Evolutionary conservation across 2,797 vertebrate genomes (phyloP), one percentile per base, ranked within the genome.

Genomic region (Knipowitschia caucasica): DNA sequence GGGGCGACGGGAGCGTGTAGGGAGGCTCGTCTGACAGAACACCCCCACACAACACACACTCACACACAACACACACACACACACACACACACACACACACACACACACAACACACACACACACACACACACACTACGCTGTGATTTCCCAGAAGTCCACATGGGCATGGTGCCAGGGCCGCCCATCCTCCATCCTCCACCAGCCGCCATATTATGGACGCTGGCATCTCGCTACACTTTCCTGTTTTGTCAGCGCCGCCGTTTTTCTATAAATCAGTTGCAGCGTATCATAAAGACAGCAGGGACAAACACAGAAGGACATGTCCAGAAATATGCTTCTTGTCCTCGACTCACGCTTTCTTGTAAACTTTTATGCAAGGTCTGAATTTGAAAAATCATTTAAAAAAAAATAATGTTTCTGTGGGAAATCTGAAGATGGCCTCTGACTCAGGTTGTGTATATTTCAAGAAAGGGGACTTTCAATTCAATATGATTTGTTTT

Each of bases 71-170:
- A 30, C 64, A 71, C 54, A 72, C 73, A 59, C 70, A 69, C 71
- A 71, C 49, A 40, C 66, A 39, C 35, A 52, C 64, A 18, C 35
- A 3, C 36, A 2, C 36, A 8, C 34, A 17, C 36, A 4, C 17
- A 4, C 17, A 1, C 35, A 18, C 35, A 18, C 62, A n/a, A 12
- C 50, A 30, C 64, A 71, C 54, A 72, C 73, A 59, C 70, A 69
- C 71, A 71, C 49, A 40, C 66, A 39, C 53, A 50, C 56, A 57
- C 69, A 77, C 73, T 64, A 73, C 14, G 59, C 23, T 52, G 77
- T 82, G 86, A 81, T 81, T 82, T 81, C 73, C 78, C 75, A 62
- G 78, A 75, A 75, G 81, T 73, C 82, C 76, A 65, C 66, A 44
- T 72, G 84, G 85, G 86, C 85, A 67, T 40, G 36, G 30, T 82